A percentile compares a stretch with the other conserved stretches of the same genome.
These are phyloP conservation scores for Murina feae DNA, from an alignment of 2,113 vertebrate genomes.

Conservation along the genomic window DNA sequence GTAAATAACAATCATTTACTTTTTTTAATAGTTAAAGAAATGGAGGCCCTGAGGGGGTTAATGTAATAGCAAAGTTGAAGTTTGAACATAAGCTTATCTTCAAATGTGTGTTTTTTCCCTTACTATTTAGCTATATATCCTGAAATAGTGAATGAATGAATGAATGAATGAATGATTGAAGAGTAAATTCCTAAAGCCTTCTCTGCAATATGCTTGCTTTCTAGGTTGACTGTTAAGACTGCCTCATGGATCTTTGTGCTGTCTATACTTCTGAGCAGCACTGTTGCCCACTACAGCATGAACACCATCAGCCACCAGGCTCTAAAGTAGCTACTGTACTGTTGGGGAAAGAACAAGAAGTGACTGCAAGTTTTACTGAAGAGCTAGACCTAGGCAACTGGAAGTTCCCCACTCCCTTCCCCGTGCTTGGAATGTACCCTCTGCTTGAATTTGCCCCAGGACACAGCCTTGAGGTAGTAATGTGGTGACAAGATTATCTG, in stretches of 20 bases:
- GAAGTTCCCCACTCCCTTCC: not conserved
- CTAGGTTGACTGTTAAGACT: slow-evolving; percentile 24
- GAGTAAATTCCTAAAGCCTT: not conserved
- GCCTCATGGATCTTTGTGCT: slow-evolving; percentile 28
- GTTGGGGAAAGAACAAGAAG: not conserved
- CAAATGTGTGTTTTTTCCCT: not conserved
- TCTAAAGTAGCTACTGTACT: slow-evolving; percentile 38
- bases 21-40: not conserved
- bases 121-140: not conserved
- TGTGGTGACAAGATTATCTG: not conserved
- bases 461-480: not conserved
- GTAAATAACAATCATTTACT: not conserved
- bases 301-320: slow-evolving; percentile 44
- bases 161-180: not conserved
- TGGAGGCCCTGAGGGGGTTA: not conserved
- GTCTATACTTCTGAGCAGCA: slow-evolving; percentile 53
- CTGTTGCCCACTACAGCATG: slow-evolving; percentile 52
- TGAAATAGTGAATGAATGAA: not conserved
- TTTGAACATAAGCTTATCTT: not conserved
- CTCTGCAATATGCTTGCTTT: not conserved
- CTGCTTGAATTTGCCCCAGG: not conserved
- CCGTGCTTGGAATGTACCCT: not conserved
- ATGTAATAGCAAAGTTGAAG: not conserved
- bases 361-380: not conserved
- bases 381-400: not conserved